These are phyloP conservation scores for Neoitamus cyanurus DNA, from an alignment of 2,888 invertebrate species.

Conservation along the genomic window DNA sequence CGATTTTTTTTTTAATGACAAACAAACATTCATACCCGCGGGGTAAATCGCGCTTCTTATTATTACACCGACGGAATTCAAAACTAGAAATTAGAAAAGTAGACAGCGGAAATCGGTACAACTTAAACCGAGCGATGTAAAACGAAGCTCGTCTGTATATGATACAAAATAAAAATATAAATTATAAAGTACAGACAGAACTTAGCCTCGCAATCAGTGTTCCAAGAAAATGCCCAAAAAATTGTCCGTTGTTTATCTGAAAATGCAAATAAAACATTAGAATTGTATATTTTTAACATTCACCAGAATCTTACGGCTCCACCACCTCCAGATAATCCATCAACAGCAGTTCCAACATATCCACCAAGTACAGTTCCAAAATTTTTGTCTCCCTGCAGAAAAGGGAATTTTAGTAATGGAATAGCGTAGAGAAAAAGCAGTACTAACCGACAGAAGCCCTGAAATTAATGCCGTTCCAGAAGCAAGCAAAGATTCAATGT, in stretches of 20 bases:
- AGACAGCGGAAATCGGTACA: too few species aligned
- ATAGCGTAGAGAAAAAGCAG: background rate
- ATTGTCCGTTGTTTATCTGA: conserved; percentile 64
- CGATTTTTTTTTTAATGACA: too few species aligned
- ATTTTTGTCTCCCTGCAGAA: conserved; percentile 61
- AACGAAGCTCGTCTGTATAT: too few species aligned
- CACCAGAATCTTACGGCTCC: conserved; percentile 61
- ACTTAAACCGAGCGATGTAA: too few species aligned
- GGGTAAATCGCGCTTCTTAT: too few species aligned
- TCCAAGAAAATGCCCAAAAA: conserved; percentile 64
- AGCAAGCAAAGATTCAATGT: conserved; percentile 61
- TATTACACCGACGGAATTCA: too few species aligned
- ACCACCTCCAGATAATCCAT: conserved; percentile 65
- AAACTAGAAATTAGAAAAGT: too few species aligned
- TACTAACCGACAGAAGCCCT: conserved; percentile 60
- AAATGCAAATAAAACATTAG: conserved; percentile 48
- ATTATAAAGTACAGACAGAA: conserved; percentile 60
- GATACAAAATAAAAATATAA: background rate
- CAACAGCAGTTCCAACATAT: conserved; percentile 64
- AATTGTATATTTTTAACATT: background rate
- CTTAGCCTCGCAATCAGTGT: conserved; percentile 64
- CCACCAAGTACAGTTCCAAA: conserved; percentile 64
- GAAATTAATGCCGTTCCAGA: conserved; percentile 62
- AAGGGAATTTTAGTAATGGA: background rate
- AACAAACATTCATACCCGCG: too few species aligned